These are phyloP conservation scores for Laticauda colubrina DNA, from an alignment of 2,113 vertebrate species.

Conservation along the genomic window DNA sequence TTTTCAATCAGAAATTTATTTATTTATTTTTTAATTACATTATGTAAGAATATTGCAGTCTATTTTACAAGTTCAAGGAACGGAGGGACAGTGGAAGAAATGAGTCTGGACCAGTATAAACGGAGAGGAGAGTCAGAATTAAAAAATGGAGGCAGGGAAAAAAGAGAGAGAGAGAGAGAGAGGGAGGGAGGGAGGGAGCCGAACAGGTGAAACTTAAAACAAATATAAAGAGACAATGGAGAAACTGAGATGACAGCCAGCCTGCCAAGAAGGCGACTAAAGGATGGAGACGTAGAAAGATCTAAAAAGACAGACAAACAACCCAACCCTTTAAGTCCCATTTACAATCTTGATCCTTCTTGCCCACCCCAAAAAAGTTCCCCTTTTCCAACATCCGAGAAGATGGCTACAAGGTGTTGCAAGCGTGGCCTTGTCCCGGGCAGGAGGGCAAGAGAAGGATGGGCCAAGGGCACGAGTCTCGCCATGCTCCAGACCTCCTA, in stretches of 20 bases:
- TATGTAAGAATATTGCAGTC: slow-evolving; percentile 73
- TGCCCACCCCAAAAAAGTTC: slow-evolving; percentile 35
- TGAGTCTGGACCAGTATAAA: slow-evolving; percentile 64
- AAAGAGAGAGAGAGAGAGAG: slow-evolving; percentile 34
- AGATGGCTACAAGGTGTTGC: slow-evolving; percentile 41
- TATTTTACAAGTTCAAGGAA: slow-evolving; percentile 77
- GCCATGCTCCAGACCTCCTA: slow-evolving; percentile 60
- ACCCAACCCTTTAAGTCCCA: slow-evolving; percentile 3
- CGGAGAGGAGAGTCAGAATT: slow-evolving; percentile 37
- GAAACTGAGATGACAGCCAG: slow-evolving; percentile 8
- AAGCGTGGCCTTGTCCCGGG: slow-evolving; percentile 47
- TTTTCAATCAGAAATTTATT: slow-evolving; percentile 69
- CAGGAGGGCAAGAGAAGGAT: slow-evolving; percentile 49
- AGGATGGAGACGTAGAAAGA: slow-evolving; percentile 41
- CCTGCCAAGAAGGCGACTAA: slow-evolving; percentile 31
- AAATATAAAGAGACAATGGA: slow-evolving; percentile 7
- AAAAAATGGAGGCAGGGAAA: slow-evolving; percentile 16
- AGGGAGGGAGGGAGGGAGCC: neutral
- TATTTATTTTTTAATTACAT: slow-evolving; percentile 68
- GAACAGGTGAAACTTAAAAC: slow-evolving; percentile 54
- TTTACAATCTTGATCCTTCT: slow-evolving; percentile 53
- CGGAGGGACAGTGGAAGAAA: neutral
- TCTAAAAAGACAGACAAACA: neutral
- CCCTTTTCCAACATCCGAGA: slow-evolving; percentile 27
- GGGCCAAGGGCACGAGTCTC: slow-evolving; percentile 59